Percentiles rank a stretch among this genome's conserved stretches.
phyloP scores from a whole-genome alignment of 2,113 vertebrate species.

The Arizona elegans region DNA sequence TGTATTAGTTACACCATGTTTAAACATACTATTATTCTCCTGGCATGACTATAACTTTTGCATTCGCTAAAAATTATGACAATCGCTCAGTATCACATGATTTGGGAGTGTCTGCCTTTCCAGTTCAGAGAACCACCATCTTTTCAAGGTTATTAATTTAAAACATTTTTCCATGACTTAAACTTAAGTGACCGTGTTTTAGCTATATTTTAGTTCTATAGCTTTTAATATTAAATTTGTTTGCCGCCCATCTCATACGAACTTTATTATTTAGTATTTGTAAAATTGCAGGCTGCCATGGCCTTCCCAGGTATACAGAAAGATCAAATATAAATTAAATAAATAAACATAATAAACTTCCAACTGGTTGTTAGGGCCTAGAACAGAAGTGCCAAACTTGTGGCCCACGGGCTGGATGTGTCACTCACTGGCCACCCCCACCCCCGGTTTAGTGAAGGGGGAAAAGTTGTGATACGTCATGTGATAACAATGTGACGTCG shows the following conservation, averaged over 20 bases:
- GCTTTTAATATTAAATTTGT: not conserved
- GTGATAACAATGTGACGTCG: too few species aligned
- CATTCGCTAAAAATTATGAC: not conserved
- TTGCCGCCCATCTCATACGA: too few species aligned
- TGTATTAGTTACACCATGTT: not conserved
- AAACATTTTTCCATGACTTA: not conserved
- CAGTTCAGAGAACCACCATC: not conserved
- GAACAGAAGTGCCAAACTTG: too few species aligned
- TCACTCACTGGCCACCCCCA: too few species aligned
- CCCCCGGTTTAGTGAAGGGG: too few species aligned
- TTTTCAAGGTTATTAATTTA: not conserved
- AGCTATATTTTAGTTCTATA: not conserved
- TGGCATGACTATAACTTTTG: not conserved
- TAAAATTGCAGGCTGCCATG: not conserved
- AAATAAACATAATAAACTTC: not conserved
- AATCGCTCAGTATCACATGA: not conserved
- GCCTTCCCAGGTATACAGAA: not conserved
- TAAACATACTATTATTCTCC: not conserved
- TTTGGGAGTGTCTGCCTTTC: not conserved
- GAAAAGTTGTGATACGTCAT: too few species aligned
- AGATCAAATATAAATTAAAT: not conserved
- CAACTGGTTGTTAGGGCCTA: not conserved
- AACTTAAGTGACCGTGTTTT: not conserved
- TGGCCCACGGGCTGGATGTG: too few species aligned
- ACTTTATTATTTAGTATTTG: not conserved